These are phyloP conservation scores for Venustaconcha ellipsiformis DNA, from an alignment of 1,140 invertebrate genomes.

Conservation along the genomic window DNA sequence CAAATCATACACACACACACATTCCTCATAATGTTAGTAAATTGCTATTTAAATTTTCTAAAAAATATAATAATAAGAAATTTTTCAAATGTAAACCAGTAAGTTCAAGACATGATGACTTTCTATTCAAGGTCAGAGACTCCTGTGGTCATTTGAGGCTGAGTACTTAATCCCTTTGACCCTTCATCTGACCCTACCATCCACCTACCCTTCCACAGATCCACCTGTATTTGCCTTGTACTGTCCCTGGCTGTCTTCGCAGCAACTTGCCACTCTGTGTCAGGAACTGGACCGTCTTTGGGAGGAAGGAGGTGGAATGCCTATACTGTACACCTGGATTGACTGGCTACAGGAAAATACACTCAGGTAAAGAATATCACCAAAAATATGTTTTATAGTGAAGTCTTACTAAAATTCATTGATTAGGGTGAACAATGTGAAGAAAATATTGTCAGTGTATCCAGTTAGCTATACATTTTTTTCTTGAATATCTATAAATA, in stretches of 20 bases:
- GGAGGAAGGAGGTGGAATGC: slow-evolving; percentile 33
- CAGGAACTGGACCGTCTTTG: slow-evolving; percentile 43
- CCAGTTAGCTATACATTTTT: no score
- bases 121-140: slow-evolving; percentile 39
- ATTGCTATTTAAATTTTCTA: no score
- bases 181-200: slow-evolving; percentile 46
- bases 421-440: no score
- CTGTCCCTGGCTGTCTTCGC: slow-evolving; percentile 43
- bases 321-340: slow-evolving; percentile 51
- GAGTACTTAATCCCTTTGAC: slow-evolving; percentile 43
- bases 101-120: no score
- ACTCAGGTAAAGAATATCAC: slow-evolving; percentile 28
- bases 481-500: no score
- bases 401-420: no score
- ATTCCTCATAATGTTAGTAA: no score
- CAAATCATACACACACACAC: no score
- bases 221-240: slow-evolving; percentile 43
- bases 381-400: no score
- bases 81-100: no score
- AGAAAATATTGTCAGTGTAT: no score
- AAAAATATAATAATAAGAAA: no score
- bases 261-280: slow-evolving; percentile 37
- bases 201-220: slow-evolving; percentile 41
- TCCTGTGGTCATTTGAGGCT: slow-evolving; percentile 40
- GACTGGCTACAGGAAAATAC: slow-evolving; percentile 52